These are phyloP conservation scores for Hipparchia semele DNA, from an alignment of 2,888 invertebrate genomes.

Conservation along the genomic window DNA sequence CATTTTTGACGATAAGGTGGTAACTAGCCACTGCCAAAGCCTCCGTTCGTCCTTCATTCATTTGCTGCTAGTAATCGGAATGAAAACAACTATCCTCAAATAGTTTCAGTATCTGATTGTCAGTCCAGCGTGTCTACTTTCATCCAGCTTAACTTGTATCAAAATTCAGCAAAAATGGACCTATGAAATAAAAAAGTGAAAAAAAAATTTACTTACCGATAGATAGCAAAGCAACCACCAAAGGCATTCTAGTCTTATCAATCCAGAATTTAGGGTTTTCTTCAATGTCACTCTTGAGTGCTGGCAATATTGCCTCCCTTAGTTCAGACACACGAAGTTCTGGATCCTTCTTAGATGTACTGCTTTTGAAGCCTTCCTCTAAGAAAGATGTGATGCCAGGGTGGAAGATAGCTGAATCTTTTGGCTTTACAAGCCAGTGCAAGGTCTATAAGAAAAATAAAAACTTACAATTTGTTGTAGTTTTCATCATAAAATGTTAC, in stretches of 20 bases:
- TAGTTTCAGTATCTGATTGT: too few species aligned
- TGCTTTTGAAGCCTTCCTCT: constrained; percentile 87
- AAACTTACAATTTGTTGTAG: background rate
- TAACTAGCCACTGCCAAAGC: too few species aligned
- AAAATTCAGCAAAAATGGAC: too few species aligned
- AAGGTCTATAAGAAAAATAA: constrained; percentile 75
- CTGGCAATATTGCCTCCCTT: constrained; percentile 84
- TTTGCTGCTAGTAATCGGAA: too few species aligned
- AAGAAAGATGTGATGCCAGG: constrained; percentile 90
- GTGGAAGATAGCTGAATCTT: constrained; percentile 91
- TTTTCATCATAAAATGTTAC: too few species aligned
- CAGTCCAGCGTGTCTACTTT: too few species aligned
- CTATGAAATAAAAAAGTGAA: background rate
- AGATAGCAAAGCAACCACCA: constrained; percentile 88
- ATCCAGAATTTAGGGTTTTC: constrained; percentile 87
- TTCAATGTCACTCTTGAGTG: constrained; percentile 80
- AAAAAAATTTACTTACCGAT: constrained; percentile 68
- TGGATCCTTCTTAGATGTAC: constrained; percentile 88
- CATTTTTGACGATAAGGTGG: too few species aligned
- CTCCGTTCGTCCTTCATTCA: too few species aligned
- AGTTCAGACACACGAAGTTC: constrained; percentile 87
- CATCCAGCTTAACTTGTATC: too few species aligned
- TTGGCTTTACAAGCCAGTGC: constrained; percentile 93
- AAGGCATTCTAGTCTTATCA: constrained; percentile 85
- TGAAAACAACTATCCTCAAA: too few species aligned